Percentiles rank a stretch among this genome's conserved stretches.
These are phyloP conservation scores for Tetranychus piercei DNA, from an alignment of 2,888 invertebrate genomes.

Conservation along the genomic window DNA sequence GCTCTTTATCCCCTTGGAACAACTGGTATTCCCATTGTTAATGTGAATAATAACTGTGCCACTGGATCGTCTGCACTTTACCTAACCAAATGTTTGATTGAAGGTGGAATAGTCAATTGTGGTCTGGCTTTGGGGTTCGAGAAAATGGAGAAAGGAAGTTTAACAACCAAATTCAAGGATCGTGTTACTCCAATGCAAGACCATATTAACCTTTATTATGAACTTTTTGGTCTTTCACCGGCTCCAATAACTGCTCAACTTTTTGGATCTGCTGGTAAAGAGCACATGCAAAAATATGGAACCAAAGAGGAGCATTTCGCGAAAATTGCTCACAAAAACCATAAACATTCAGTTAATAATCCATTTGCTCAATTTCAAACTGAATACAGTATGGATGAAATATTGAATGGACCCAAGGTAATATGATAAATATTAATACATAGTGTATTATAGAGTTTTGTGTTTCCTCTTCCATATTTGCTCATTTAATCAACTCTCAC, in stretches of 20 bases:
- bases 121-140: constrained; percentile 79
- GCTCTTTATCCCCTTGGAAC: constrained; percentile 82
- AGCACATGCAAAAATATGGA: constrained; percentile 90
- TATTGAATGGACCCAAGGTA: constrained; percentile 10
- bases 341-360: constrained; percentile 86
- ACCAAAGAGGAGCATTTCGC: constrained; percentile 81
- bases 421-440: neutral
- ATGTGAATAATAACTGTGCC: constrained; percentile 96
- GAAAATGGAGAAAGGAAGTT: constrained; percentile 86
- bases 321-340: constrained; percentile 94
- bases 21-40: constrained; percentile 89
- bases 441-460: neutral
- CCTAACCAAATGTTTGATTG: constrained; percentile 76
- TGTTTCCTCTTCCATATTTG: neutral
- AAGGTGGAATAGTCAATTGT: constrained; percentile 41
- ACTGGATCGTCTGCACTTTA: constrained; percentile 83
- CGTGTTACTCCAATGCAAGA: constrained; percentile 74
- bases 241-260: constrained; percentile 81
- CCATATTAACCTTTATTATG: constrained; percentile 65
- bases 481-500: neutral
- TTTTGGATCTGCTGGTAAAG: constrained; percentile 86
- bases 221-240: constrained; percentile 55
- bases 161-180: constrained; percentile 54
- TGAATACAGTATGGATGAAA: constrained; percentile 68
- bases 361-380: constrained; percentile 87